These are phyloP conservation scores for Tineola bisselliella DNA, from an alignment of 2,888 invertebrate species.

Conservation along the genomic window DNA sequence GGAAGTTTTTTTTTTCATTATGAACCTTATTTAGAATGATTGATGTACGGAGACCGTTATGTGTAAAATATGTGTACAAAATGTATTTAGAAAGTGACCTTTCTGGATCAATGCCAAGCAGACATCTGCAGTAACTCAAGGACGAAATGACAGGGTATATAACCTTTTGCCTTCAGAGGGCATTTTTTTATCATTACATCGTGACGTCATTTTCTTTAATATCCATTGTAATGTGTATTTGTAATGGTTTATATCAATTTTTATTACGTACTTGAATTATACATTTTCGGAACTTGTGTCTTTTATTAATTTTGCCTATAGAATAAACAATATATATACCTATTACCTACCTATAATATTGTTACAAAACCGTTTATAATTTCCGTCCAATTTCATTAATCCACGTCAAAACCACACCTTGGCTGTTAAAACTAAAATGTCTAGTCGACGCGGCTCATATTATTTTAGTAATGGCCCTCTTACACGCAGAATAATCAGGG, in stretches of 20 bases:
- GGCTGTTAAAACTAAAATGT: not conserved
- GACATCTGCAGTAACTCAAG: constrained; percentile 10
- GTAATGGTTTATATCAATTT: no score
- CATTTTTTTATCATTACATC: not conserved
- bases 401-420: not conserved
- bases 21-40: no score
- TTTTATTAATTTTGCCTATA: no score
- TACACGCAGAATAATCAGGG: not conserved
- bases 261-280: no score
- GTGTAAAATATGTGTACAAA: no score
- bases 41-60: no score
- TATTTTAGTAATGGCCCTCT: not conserved
- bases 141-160: not conserved
- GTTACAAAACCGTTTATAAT: no score
- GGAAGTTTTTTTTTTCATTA: no score
- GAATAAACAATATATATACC: no score
- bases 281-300: no score
- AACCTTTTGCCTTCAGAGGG: not conserved
- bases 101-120: constrained; percentile 6
- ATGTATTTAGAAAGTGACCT: constrained; percentile 3
- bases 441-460: not conserved
- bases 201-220: not conserved
- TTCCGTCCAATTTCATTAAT: not conserved
- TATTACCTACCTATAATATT: no score
- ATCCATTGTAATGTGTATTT: no score